A percentile compares a stretch with the other conserved stretches of the same genome.
These are phyloP conservation scores for Amphiprion ocellaris DNA, from an alignment of 2,113 vertebrate species.

Conservation along the genomic window DNA sequence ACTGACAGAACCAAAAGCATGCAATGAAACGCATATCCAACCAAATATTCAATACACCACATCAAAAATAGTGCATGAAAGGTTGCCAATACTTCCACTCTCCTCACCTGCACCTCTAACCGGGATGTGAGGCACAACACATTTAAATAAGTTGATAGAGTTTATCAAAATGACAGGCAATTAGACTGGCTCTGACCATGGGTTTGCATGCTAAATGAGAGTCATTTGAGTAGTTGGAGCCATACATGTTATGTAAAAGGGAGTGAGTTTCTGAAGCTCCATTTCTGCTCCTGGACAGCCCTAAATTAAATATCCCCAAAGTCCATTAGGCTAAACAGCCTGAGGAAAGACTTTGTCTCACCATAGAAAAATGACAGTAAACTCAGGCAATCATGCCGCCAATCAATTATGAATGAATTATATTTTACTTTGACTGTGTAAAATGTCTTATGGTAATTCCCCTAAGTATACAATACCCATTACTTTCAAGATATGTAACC, in stretches of 20 bases:
- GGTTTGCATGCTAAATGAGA: constrained; percentile 80
- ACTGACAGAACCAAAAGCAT: background rate
- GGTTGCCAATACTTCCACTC: background rate
- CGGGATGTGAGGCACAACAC: constrained; percentile 73
- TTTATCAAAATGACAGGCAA: constrained; percentile 86
- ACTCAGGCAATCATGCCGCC: constrained; percentile 83
- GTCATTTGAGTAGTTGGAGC: constrained; percentile 72
- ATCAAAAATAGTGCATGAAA: constrained; percentile 13
- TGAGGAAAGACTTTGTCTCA: constrained; percentile 79
- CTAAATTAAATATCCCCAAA: constrained; percentile 84
- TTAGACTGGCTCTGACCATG: constrained; percentile 78
- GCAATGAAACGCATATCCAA: constrained; percentile 14
- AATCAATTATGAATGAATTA: constrained; percentile 87
- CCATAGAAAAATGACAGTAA: constrained; percentile 86
- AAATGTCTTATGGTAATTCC: constrained; percentile 83
- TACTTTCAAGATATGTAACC: constrained; percentile 65
- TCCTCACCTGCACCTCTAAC: constrained; percentile 60
- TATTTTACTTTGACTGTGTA: constrained; percentile 81
- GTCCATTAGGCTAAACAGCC: constrained; percentile 87
- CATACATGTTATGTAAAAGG: constrained; percentile 75
- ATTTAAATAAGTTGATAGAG: constrained; percentile 82
- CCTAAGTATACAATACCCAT: constrained; percentile 77
- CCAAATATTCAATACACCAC: constrained; percentile 8
- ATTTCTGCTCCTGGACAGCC: constrained; percentile 75
- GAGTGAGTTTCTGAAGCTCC: constrained; percentile 60